These are phyloP conservation scores for Ichneumoninae sp. DNA, from an alignment of 2,888 invertebrate species.

Conservation along the genomic window DNA sequence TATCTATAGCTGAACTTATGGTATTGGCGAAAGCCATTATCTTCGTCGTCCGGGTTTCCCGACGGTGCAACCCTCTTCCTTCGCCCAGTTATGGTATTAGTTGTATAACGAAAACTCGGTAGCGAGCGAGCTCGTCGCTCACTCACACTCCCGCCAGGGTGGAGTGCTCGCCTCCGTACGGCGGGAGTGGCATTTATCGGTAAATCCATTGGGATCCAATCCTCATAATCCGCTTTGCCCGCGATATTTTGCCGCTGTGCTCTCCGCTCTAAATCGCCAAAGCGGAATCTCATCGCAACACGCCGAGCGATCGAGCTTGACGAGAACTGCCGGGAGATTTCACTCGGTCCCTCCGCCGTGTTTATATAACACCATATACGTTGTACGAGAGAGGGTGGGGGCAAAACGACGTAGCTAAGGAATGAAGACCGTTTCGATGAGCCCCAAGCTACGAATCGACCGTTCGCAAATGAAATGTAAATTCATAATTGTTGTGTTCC, in stretches of 20 bases:
- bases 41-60: constrained; percentile 40
- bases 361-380: constrained; percentile 3
- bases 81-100: constrained; percentile 9
- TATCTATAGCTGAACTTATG: constrained; percentile 34
- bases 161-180: constrained; percentile 38
- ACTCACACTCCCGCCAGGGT: constrained; percentile 26
- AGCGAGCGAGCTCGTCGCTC: constrained; percentile 43
- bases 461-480: background rate
- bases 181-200: constrained; percentile 67
- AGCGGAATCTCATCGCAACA: constrained; percentile 58
- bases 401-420: background rate
- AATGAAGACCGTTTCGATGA: background rate
- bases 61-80: constrained; percentile 41
- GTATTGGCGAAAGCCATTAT: constrained; percentile 27
- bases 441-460: background rate
- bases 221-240: constrained; percentile 72
- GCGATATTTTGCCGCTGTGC: constrained; percentile 68
- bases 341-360: constrained; percentile 8
- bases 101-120: constrained; percentile 15
- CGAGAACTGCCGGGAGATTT: constrained; percentile 32
- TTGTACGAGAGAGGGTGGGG: background rate
- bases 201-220: constrained; percentile 71
- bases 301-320: constrained; percentile 45
- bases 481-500: background rate
- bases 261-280: constrained; percentile 49